Conservation (phyloP, 1,140 invertebrate genomes). For the Gonioctena quinquepunctata region DNA sequence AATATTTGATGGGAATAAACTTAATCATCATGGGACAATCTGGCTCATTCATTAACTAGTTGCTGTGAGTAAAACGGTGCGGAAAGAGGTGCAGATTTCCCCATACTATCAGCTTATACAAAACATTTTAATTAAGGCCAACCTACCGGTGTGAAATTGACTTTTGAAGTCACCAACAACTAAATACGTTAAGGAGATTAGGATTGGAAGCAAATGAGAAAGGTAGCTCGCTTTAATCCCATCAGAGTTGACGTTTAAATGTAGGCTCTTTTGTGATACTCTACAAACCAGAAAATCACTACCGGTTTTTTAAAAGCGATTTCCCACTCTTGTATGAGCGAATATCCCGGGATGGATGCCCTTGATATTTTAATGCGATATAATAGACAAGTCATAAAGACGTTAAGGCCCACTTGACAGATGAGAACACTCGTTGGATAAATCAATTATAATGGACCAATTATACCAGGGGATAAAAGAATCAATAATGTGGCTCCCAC, state of each 20-base stretch:
- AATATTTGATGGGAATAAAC: no score
- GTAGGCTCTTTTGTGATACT: constrained; percentile 26
- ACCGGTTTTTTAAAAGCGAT: constrained; percentile 36
- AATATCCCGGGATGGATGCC: background rate
- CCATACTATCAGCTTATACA: background rate
- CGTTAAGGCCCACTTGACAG: constrained; percentile 7
- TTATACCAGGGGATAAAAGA: no score
- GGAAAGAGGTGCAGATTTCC: background rate
- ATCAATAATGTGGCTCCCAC: no score
- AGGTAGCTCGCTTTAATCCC: constrained; percentile 32
- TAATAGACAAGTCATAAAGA: constrained; percentile 11
- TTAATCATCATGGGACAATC: no score
- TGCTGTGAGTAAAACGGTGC: background rate
- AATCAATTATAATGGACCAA: background rate
- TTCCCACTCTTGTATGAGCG: constrained; percentile 25
- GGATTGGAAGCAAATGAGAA: constrained; percentile 14
- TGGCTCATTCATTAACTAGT: no score
- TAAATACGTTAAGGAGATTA: constrained; percentile 39
- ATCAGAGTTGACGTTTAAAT: constrained; percentile 40
- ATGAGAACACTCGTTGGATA: background rate
- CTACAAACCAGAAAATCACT: constrained; percentile 24
- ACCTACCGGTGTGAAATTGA: constrained; percentile 21
- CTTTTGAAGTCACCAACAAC: constrained; percentile 31
- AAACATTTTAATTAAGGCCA: constrained; percentile 12
- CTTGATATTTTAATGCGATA: constrained; percentile 34